These are phyloP conservation scores for Aphelocoma coerulescens DNA, from an alignment of 2,113 vertebrate genomes.

Conservation along the genomic window DNA sequence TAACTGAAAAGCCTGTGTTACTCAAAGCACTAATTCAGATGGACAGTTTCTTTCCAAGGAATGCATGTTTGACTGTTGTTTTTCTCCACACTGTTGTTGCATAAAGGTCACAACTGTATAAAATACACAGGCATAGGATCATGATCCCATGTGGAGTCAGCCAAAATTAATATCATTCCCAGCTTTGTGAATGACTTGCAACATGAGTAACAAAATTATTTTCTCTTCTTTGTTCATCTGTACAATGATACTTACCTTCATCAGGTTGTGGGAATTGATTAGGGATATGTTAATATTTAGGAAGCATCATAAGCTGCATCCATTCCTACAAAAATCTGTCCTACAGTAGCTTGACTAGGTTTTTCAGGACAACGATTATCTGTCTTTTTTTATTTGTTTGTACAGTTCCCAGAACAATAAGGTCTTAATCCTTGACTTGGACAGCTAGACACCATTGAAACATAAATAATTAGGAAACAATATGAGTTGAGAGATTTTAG, in stretches of 20 bases:
- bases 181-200: background rate
- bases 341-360: slow-evolving; percentile 34
- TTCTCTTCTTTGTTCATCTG: background rate
- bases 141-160: background rate
- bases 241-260: background rate
- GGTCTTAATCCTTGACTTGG: slow-evolving; percentile 48
- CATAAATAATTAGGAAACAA: slow-evolving; percentile 57
- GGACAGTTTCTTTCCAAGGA: background rate
- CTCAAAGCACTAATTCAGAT: background rate
- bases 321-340: background rate
- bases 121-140: background rate
- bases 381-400: slow-evolving; percentile 18
- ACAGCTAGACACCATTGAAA: slow-evolving; percentile 54
- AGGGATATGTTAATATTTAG: background rate
- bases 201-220: background rate
- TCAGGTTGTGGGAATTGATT: background rate
- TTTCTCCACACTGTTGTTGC: background rate
- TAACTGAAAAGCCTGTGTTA: background rate
- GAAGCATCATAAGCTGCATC: background rate
- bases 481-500: slow-evolving; percentile 54
- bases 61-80: background rate
- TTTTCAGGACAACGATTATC: slow-evolving; percentile 11
- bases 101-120: slow-evolving; percentile 15
- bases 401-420: slow-evolving; percentile 42
- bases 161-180: background rate